Evolutionary conservation across 2,888 invertebrate species (phyloP), one percentile per base, ranked within the genome.

Genomic region (Andrena fulva): DNA sequence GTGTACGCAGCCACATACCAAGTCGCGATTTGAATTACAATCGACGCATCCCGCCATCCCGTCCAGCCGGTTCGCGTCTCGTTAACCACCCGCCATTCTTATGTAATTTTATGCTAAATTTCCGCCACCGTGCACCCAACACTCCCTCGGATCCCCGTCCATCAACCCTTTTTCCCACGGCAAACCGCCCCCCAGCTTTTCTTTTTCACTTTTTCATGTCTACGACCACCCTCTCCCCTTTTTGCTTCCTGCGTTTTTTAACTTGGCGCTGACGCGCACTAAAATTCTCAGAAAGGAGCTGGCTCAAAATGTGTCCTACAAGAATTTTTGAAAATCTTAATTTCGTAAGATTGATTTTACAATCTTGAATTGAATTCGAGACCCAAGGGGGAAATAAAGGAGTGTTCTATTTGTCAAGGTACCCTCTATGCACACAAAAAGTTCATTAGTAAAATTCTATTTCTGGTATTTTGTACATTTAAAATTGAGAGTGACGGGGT

Each of bases 11-110:
- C 84, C 89, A 87, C 91, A 90, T 90, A 91, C 91, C 90, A 80
- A 87, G 88, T 82, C 89, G 83, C 90, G 90, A 93, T 93, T 93
- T 93, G 92, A 93, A 93, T 92, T 90, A 93, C 93, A 93, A 93
- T 93, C 91, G 90, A 86, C 87, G 89, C 91, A 91, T 91, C 91
- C 87, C 89, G 89, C 81, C 87, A 83, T 87, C 84, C 85, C 88
- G 88, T 89, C 88, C 91, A 88, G 88, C 86, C 85, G 88, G 89
- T 89, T 89, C 86, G 86, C 85, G 87, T 90, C 91, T 91, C 92
- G 90, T 91, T 91, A 91, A 90, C 87, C 86, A 83, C 74, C 86
- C 87, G 82, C 87, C 85, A 91, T 91, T 91, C 91, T 91, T 88
- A 91, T 89, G 89, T 91, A 91, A 91, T 90, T 91, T 91, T 91